A percentile compares a stretch with the other conserved stretches of the same genome.
These are phyloP conservation scores for Emydocephalus ijimae DNA, from an alignment of 2,113 vertebrate genomes.

Conservation along the genomic window DNA sequence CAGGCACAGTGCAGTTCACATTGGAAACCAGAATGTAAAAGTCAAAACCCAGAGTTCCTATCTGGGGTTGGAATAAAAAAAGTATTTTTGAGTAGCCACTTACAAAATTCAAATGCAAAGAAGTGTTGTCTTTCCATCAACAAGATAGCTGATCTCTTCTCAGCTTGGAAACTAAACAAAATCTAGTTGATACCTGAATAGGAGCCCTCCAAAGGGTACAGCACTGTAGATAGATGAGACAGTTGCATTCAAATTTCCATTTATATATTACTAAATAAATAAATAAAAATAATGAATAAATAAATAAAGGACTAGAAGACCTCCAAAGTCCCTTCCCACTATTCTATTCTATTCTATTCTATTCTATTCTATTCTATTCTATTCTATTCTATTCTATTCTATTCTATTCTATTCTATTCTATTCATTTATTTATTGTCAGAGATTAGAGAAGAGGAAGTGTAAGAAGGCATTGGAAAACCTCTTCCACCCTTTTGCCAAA, in stretches of 20 bases:
- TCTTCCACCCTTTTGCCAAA: neutral
- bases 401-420: too few species aligned
- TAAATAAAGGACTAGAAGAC: too few species aligned
- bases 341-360: too few species aligned
- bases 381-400: too few species aligned
- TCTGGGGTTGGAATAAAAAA: neutral
- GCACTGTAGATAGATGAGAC: neutral
- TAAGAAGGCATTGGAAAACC: neutral
- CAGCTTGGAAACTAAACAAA: neutral
- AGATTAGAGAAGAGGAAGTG: neutral
- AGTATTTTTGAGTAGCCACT: too few species aligned
- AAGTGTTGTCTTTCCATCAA: neutral
- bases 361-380: too few species aligned
- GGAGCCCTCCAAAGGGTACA: neutral
- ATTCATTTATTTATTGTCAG: neutral
- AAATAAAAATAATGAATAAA: too few species aligned
- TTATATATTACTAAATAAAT: too few species aligned
- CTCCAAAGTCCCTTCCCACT: too few species aligned
- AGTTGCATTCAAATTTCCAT: neutral
- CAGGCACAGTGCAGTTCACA: neutral
- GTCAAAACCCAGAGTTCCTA: neutral
- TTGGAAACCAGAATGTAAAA: neutral
- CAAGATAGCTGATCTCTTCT: neutral
- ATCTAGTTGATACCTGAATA: neutral
- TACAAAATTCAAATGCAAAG: neutral